Evolutionary conservation across 2,888 invertebrate species (phyloP).

Genomic region (Nemurella pictetii): DNA sequence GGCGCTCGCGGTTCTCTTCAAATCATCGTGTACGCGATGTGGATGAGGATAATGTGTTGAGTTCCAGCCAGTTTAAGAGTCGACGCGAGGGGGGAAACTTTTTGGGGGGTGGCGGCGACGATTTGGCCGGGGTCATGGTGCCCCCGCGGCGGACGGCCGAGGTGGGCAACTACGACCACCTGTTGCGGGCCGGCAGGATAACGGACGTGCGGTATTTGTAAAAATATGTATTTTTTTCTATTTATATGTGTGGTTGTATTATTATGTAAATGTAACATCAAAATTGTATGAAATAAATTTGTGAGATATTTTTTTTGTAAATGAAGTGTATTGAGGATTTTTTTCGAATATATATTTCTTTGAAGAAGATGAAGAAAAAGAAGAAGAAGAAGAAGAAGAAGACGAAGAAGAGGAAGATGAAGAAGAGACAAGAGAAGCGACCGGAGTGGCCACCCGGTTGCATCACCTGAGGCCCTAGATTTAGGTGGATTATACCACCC

Average conservation of each 20-base stretch:
- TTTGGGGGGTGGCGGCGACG: not conserved
- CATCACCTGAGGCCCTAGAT: too few relatives aligned
- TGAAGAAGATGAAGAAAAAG: too few relatives aligned
- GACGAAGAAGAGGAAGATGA: too few relatives aligned
- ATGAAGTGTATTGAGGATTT: too few relatives aligned
- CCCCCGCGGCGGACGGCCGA: slow-evolving; percentile 3
- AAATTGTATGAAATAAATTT: not conserved
- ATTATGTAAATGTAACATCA: not conserved
- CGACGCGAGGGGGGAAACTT: not conserved
- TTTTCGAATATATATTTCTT: too few relatives aligned
- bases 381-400: too few relatives aligned
- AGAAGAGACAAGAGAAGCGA: too few relatives aligned
- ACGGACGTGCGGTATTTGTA: not conserved
- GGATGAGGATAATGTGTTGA: too few relatives aligned
- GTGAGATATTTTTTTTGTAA: too few relatives aligned
- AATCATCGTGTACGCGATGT: too few relatives aligned
- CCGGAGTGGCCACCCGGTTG: too few relatives aligned
- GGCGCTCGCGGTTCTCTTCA: not conserved
- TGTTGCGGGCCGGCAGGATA: not conserved
- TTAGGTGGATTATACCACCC: too few relatives aligned
- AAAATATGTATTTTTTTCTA: not conserved
- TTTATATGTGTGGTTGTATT: not conserved
- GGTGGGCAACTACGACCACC: slow-evolving; percentile 4
- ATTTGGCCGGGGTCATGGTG: not conserved
- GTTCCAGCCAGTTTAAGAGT: not conserved